Evolutionary conservation across 2,797 vertebrate species (phyloP).

Genomic region (Smutsia gigantea): DNA sequence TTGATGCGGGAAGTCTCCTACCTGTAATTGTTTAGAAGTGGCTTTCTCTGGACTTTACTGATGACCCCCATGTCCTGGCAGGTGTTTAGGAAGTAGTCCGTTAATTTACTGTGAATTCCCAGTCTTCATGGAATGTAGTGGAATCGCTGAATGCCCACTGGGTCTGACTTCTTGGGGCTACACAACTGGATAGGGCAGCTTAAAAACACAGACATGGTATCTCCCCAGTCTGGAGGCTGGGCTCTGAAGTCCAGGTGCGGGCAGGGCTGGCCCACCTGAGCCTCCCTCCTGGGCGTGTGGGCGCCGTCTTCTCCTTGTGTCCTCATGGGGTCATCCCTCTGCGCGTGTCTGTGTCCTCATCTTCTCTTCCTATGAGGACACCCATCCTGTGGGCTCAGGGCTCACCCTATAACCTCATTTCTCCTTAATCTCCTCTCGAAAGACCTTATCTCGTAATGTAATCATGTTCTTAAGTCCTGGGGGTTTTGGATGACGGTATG

Average conservation of each 20-base stretch:
- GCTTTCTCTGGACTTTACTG: not conserved
- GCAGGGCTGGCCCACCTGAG: no score
- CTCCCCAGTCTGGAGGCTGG: no score
- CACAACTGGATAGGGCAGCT: not conserved
- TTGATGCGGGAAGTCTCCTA: not conserved
- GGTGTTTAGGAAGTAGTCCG: not conserved
- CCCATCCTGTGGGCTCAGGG: not conserved
- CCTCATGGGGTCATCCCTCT: rapidly evolving
- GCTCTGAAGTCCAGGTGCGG: rapidly evolving
- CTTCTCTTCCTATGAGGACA: not conserved
- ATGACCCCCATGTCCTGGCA: not conserved
- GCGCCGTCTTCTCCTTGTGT: not conserved
- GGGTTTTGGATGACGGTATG: no score
- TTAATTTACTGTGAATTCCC: not conserved
- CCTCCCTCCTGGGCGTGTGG: no score
- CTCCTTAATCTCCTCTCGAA: not conserved
- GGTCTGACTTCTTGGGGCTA: no score
- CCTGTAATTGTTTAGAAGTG: not conserved
- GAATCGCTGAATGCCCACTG: not conserved
- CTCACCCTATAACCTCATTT: no score
- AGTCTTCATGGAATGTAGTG: not conserved
- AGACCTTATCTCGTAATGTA: not conserved
- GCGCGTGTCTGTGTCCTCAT: not conserved
- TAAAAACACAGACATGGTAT: not conserved
- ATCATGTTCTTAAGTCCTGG: not conserved